Evolutionary conservation across 2,888 invertebrate species (phyloP).

Genomic region (Sialis fuliginosa): DNA sequence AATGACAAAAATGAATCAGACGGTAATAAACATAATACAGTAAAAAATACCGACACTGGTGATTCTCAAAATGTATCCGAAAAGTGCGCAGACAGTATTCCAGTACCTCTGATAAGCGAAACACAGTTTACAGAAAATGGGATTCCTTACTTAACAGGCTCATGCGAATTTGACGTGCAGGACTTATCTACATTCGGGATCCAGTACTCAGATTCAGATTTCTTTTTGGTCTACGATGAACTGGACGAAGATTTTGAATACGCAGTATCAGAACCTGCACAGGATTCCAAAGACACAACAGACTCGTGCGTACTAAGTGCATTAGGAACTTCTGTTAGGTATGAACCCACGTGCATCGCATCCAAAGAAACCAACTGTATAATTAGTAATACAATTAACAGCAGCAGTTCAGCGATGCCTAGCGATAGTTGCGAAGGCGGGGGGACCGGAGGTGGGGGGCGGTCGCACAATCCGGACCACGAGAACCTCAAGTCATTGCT

Average conservation of each 20-base stretch:
- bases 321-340: conserved; percentile 6
- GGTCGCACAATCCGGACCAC: conserved; percentile 38
- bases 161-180: conserved; percentile 21
- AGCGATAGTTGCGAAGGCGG: conserved; percentile 26
- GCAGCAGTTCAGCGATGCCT: conserved; percentile 24
- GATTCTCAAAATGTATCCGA: background rate
- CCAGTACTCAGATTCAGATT: conserved; percentile 14
- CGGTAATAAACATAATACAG: conserved; percentile 2
- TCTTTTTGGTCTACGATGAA: conserved; percentile 23
- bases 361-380: conserved; percentile 18
- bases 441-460: conserved; percentile 26
- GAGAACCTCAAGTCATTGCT: conserved; percentile 53
- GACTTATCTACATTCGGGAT: conserved; percentile 15
- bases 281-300: conserved; percentile 1
- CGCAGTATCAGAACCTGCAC: conserved; percentile 3
- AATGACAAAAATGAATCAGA: conserved; percentile 7
- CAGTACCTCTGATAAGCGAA: background rate
- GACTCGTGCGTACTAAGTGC: conserved; percentile 3
- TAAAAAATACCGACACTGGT: background rate
- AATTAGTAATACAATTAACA: conserved; percentile 7
- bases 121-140: background rate
- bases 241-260: conserved; percentile 17
- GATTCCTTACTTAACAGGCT: conserved; percentile 9
- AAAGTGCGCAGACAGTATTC: background rate
- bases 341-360: conserved; percentile 8